phyloP scores from a whole-genome alignment of 2,888 invertebrate species.

The Ornithoptera alexandrae region DNA sequence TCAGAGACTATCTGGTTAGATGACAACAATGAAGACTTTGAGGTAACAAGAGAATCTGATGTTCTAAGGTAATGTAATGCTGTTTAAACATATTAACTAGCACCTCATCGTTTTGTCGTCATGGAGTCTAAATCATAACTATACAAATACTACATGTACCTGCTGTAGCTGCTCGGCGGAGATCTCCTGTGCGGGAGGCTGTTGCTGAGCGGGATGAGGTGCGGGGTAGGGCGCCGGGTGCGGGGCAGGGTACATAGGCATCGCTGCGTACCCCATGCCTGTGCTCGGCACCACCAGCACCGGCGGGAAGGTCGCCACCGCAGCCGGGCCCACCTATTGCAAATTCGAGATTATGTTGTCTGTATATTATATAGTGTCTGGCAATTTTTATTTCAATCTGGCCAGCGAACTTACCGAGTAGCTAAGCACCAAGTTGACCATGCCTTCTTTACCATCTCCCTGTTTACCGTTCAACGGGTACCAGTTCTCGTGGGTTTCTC shows the following conservation, averaged over 20 bases:
- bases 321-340: constrained; percentile 64
- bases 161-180: constrained; percentile 65
- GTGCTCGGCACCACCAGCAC: constrained; percentile 86
- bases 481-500: constrained; percentile 97
- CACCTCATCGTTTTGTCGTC: no score
- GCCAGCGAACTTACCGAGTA: constrained; percentile 80
- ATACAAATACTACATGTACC: constrained; percentile 40
- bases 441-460: constrained; percentile 96
- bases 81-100: no score
- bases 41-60: no score
- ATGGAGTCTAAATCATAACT: no score
- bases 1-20: no score
- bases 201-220: constrained; percentile 37
- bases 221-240: constrained; percentile 39
- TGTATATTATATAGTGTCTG: background rate
- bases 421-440: constrained; percentile 93
- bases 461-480: constrained; percentile 95
- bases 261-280: constrained; percentile 75
- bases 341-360: background rate
- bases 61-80: no score
- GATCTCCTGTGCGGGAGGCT: constrained; percentile 45
- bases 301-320: constrained; percentile 79
- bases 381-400: background rate
- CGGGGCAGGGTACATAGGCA: constrained; percentile 71
- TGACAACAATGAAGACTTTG: no score